These are phyloP conservation scores for Eulemur albifrons DNA, from an alignment of 2,797 vertebrate genomes.

Conservation along the genomic window DNA sequence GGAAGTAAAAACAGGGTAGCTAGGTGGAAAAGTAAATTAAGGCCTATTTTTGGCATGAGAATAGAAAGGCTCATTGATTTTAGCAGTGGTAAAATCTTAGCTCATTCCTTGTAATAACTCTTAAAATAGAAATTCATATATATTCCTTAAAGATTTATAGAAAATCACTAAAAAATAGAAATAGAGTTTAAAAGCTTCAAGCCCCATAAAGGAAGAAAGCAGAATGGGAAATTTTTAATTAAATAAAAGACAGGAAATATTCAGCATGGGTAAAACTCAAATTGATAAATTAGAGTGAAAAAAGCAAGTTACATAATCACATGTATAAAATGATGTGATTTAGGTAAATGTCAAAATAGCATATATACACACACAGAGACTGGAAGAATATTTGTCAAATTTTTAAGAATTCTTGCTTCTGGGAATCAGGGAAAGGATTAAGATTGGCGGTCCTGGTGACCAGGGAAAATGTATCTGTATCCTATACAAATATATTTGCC, in stretches of 20 bases:
- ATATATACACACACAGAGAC: neutral
- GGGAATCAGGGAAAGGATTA: neutral
- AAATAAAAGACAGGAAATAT: neutral
- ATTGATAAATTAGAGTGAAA: slow-evolving; percentile 2
- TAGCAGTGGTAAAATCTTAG: neutral
- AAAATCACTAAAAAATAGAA: neutral
- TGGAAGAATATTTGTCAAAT: neutral
- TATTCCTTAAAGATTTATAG: neutral
- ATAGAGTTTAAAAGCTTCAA: slow-evolving; percentile 5
- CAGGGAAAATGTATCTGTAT: neutral
- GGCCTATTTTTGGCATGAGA: neutral
- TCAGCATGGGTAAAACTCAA: neutral
- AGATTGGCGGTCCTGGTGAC: neutral
- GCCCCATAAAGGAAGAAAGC: neutral
- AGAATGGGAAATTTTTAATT: neutral
- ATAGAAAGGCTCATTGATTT: neutral
- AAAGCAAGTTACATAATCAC: neutral
- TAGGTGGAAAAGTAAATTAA: neutral
- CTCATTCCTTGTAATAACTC: neutral
- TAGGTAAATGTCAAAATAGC: neutral
- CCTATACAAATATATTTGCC: neutral
- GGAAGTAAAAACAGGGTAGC: neutral
- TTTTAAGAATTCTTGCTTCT: neutral
- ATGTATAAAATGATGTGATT: neutral
- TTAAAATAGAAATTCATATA: neutral